Evolutionary conservation across 2,113 vertebrate genomes (phyloP).

Genomic region (Morone chrysops): DNA sequence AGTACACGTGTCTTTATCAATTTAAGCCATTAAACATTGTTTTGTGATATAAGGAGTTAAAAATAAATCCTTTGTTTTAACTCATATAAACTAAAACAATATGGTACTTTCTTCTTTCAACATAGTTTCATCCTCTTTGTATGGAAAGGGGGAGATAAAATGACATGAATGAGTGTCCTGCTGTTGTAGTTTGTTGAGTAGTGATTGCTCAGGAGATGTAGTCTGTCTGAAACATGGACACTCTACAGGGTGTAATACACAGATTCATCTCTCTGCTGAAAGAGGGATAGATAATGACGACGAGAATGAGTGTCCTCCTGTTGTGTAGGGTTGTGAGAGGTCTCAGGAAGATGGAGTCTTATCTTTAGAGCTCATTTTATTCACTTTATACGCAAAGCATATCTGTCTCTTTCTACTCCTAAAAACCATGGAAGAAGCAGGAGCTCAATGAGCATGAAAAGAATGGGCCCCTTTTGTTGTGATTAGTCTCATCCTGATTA

Average conservation of each 20-base stretch:
- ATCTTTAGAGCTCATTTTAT: slow-evolving; percentile 16
- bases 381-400: slow-evolving; percentile 16
- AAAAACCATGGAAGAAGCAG: neutral
- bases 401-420: neutral
- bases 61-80: too few relatives aligned
- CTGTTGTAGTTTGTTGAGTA: slow-evolving; percentile 16
- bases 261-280: slow-evolving; percentile 47
- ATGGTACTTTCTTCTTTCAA: neutral
- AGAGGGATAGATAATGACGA: slow-evolving; percentile 23
- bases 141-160: slow-evolving; percentile 3
- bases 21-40: too few relatives aligned
- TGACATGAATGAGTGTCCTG: slow-evolving; percentile 16
- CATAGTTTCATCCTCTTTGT: neutral
- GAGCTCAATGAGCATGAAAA: slow-evolving; percentile 10
- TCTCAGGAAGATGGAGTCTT: slow-evolving; percentile 15
- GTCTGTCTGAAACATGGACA: slow-evolving; percentile 24
- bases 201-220: slow-evolving; percentile 21
- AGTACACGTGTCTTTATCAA: too few relatives aligned
- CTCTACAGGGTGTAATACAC: slow-evolving; percentile 25
- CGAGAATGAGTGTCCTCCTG: neutral
- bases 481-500: slow-evolving; percentile 52
- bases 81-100: neutral
- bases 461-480: slow-evolving; percentile 33
- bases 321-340: slow-evolving; percentile 15
- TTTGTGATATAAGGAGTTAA: too few relatives aligned